These are phyloP conservation scores for Phalanger gymnotis DNA, from an alignment of 2,797 vertebrate genomes.

Conservation along the genomic window DNA sequence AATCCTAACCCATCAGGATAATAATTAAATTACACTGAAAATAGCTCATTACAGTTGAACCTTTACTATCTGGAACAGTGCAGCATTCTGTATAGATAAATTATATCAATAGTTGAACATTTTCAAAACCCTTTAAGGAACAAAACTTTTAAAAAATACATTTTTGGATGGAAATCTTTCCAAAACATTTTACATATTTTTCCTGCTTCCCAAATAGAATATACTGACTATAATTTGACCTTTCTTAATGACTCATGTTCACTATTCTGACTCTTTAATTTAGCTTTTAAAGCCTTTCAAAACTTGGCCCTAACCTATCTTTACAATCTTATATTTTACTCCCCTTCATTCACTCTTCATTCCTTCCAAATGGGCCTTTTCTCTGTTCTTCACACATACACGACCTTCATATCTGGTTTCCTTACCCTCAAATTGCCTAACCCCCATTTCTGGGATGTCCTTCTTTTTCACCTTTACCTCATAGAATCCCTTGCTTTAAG, in stretches of 20 bases:
- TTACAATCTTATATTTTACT: background rate
- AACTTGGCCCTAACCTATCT: background rate
- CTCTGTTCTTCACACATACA: too few relatives aligned
- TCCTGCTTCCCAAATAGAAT: conserved; percentile 28
- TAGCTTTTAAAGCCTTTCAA: background rate
- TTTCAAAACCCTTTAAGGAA: background rate
- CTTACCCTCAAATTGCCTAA: background rate
- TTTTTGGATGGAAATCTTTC: conserved; percentile 9
- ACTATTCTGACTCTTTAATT: conserved; percentile 20
- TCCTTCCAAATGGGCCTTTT: background rate
- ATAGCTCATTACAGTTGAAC: background rate
- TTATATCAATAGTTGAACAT: background rate
- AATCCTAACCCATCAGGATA: background rate
- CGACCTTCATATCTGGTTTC: too few relatives aligned
- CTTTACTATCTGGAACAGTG: background rate
- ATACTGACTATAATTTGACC: conserved; percentile 27
- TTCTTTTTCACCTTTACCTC: background rate
- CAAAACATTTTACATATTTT: conserved; percentile 31
- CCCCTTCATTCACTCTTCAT: background rate
- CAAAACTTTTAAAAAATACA: background rate
- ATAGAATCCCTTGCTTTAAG: background rate
- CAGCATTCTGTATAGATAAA: background rate
- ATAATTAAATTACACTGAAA: background rate
- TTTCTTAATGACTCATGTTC: background rate
- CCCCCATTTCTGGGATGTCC: background rate